Evolutionary conservation across 2,888 invertebrate species (phyloP).

Genomic region (Scelioninae gen. 1): DNA sequence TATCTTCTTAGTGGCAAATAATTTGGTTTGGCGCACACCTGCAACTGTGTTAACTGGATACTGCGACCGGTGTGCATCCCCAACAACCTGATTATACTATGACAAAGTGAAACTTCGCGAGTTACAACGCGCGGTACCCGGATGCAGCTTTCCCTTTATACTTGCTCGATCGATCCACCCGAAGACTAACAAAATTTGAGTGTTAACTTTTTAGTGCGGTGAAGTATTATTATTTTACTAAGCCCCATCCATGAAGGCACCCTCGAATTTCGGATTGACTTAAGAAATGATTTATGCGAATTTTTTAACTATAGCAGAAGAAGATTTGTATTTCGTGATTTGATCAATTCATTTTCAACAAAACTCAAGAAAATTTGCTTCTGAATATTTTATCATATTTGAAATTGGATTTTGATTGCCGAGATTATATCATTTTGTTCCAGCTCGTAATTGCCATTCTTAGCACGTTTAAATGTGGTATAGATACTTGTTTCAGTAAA

Average conservation of each 20-base stretch:
- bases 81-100: slow-evolving; percentile 64
- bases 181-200: slow-evolving; percentile 56
- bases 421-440: slow-evolving; percentile 27
- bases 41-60: slow-evolving; percentile 65
- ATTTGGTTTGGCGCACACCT: slow-evolving; percentile 52
- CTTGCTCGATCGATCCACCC: slow-evolving; percentile 70
- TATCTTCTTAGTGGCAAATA: slow-evolving; percentile 52
- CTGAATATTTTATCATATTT: slow-evolving; percentile 18
- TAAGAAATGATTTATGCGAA: background rate
- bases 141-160: slow-evolving; percentile 64
- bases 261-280: background rate
- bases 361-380: slow-evolving; percentile 14
- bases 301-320: background rate
- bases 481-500: slow-evolving; percentile 29
- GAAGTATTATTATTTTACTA: slow-evolving; percentile 4
- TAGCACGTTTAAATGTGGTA: slow-evolving; percentile 16
- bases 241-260: background rate
- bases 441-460: slow-evolving; percentile 25
- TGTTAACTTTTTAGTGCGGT: slow-evolving; percentile 25
- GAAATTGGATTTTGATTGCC: slow-evolving; percentile 12
- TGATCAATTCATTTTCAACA: background rate
- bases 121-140: slow-evolving; percentile 61
- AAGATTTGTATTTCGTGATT: background rate
- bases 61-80: slow-evolving; percentile 51
- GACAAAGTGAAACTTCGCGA: slow-evolving; percentile 70